phyloP scores from a whole-genome alignment of 1,140 invertebrate species.

The Aphis craccivora region DNA sequence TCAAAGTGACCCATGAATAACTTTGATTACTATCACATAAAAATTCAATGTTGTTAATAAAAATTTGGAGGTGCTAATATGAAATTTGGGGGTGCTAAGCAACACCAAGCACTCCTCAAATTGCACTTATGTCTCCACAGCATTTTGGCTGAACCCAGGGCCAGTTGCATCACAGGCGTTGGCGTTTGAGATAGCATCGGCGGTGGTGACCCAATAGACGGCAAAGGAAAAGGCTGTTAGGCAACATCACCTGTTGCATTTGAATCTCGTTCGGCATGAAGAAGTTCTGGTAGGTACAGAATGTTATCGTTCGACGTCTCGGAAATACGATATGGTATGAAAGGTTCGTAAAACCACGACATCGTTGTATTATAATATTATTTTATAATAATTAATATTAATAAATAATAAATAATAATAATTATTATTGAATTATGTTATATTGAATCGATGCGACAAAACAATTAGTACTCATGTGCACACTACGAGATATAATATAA shows the following conservation, averaged over 20 bases:
- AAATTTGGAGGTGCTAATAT: too few species aligned
- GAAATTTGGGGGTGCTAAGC: too few species aligned
- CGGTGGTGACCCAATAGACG: background rate
- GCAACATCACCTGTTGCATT: background rate
- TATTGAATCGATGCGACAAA: too few species aligned
- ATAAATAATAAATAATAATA: background rate
- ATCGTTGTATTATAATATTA: background rate
- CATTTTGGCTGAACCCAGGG: background rate
- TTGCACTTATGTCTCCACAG: too few species aligned
- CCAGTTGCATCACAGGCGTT: background rate
- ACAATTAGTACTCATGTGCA: too few species aligned
- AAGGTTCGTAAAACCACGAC: background rate
- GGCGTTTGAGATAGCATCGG: background rate
- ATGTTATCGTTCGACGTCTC: background rate
- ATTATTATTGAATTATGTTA: background rate
- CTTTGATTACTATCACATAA: too few species aligned
- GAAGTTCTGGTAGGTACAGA: background rate
- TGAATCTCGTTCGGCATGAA: background rate
- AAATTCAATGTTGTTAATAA: too few species aligned
- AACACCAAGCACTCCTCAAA: too few species aligned
- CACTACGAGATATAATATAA: too few species aligned
- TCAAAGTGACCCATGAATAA: too few species aligned
- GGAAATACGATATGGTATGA: too few species aligned
- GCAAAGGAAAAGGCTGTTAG: conserved; percentile 51
- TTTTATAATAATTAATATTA: background rate